phyloP scores from a whole-genome alignment of 2,797 vertebrate genomes.

The Phyllotis vaccarum region DNA sequence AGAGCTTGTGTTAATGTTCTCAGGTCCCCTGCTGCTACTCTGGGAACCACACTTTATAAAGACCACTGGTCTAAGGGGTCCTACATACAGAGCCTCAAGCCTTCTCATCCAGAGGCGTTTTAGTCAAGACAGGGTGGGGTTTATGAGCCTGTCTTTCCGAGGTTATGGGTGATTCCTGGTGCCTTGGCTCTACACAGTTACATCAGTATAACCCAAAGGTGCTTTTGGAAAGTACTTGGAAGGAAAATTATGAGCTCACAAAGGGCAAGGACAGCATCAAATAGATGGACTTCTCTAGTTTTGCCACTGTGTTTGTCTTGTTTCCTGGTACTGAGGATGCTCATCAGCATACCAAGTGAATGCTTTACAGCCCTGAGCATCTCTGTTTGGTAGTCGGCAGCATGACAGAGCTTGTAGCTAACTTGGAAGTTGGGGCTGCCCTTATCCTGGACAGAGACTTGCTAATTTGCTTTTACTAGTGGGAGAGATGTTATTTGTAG shows the following conservation, averaged over 20 bases:
- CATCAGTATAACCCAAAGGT: not conserved
- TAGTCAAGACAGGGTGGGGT: not conserved
- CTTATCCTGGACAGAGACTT: not conserved
- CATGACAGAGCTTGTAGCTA: not conserved
- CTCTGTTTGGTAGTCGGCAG: not conserved
- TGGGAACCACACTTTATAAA: not conserved
- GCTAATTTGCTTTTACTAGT: not conserved
- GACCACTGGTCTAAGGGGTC: not conserved
- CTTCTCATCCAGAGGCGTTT: not conserved
- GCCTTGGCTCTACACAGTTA: not conserved
- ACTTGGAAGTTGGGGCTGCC: not conserved
- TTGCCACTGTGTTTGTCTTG: not conserved
- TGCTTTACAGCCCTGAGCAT: not conserved
- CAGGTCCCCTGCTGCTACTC: not conserved
- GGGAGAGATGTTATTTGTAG: not conserved
- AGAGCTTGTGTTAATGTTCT: not conserved
- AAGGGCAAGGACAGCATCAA: not conserved
- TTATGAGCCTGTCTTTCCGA: not conserved
- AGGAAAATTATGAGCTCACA: not conserved
- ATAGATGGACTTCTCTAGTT: not conserved
- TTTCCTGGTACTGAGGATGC: not conserved
- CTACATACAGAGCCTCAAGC: not conserved
- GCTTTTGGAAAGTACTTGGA: not conserved
- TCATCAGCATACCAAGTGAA: not conserved
- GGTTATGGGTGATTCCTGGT: not conserved